Base-by-base conservation (phyloP, 1,140 invertebrate species). In the Gryllus bimaculatus region DNA sequence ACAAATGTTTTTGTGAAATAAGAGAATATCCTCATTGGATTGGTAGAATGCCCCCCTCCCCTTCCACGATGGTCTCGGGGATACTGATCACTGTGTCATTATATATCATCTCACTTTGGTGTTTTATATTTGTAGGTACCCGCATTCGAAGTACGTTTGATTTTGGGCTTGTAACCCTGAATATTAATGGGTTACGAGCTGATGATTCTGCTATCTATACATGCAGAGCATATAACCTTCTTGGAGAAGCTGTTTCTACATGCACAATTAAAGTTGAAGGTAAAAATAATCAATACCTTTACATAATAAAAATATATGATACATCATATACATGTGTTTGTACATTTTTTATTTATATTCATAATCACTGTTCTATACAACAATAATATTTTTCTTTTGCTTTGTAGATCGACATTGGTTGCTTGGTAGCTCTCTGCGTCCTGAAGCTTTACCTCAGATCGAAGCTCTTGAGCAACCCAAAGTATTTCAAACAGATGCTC, bases 181-280 rank as follows among this genome's bases (percentile, higher is more conserved):
- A 96, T 48, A 95, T 98, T 79, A 94, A 94, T 84, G 91, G 94
- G 26, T 83, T 96, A 48, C 89, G 96, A 82, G 87, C 91, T 48
- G 95, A 97, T 84, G 96, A 98, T 87, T 94, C 94, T 12, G 96
- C 95, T 48, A 95, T 98, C 84, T 98, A 98, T 83, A 96, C 95
- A 7, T 98, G 96, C 86, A 95, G 96, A 87, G 95, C 96, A 8
- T 94, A 92, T 8, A 98, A 98, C 85, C 86, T 94, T 78, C 88
- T 94, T 77, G 96, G 96, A 26, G 95, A 98, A 88, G 96, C 96
- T 78, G 93, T 96, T 47, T 96, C 95, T 8, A 98, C 95, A 0
- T 93, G 94, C 81, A 94, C 93, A 0, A 89, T 98, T 66, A 97
- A 97, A 87, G 93, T 98, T 83, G 92, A 94, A 88, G 88, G 87